Conservation (phyloP, 2,888 invertebrate species). For the Dusona sp. region DNA sequence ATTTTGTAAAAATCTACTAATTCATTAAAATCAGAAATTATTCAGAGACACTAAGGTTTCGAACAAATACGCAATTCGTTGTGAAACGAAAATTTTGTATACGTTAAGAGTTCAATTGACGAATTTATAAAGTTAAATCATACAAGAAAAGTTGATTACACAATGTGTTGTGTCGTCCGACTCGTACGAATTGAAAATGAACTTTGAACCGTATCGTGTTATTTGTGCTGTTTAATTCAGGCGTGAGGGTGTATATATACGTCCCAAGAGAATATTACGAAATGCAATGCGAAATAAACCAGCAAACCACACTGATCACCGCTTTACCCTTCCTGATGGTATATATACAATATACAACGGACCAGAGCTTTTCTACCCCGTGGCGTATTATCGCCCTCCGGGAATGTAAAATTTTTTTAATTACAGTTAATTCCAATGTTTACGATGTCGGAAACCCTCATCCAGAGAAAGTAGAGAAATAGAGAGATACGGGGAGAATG, state of each 20-base stretch:
- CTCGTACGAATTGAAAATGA: slow-evolving; percentile 40
- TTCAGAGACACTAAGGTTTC: background rate
- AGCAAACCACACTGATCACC: slow-evolving; percentile 52
- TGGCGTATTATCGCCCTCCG: slow-evolving; percentile 34
- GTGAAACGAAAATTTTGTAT: background rate
- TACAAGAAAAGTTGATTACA: slow-evolving; percentile 24
- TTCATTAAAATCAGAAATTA: background rate
- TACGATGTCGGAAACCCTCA: slow-evolving; percentile 52
- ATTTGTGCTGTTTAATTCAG: slow-evolving; percentile 57
- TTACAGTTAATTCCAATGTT: slow-evolving; percentile 71
- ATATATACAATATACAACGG: background rate
- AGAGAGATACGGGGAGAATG: background rate
- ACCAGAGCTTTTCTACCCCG: slow-evolving; percentile 29
- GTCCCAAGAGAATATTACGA: slow-evolving; percentile 46
- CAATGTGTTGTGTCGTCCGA: slow-evolving; percentile 22
- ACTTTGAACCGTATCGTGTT: slow-evolving; percentile 39
- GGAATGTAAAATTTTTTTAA: slow-evolving; percentile 65
- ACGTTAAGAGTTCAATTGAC: slow-evolving; percentile 20
- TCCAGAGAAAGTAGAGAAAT: background rate
- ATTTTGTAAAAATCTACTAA: background rate
- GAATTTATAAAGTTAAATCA: slow-evolving; percentile 25
- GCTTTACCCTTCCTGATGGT: slow-evolving; percentile 18
- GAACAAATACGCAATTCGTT: background rate
- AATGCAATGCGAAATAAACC: slow-evolving; percentile 51
- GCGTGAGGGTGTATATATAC: slow-evolving; percentile 1